phyloP scores from a whole-genome alignment of 2,888 invertebrate genomes.

The Ormyrus pomaceus region DNA sequence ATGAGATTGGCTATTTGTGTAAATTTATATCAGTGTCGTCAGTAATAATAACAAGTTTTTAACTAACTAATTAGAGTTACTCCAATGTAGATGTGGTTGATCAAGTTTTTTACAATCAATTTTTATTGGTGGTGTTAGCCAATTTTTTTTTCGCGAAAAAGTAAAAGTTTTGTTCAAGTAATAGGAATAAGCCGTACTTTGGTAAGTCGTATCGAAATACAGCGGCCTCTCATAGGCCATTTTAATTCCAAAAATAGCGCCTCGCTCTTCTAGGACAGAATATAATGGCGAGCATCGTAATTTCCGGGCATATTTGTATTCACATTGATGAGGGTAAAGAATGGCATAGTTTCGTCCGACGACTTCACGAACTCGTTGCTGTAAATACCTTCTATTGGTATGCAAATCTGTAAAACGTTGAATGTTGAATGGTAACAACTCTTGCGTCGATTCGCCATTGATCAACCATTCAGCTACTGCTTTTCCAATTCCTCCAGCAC shows the following conservation, averaged over 20 bases:
- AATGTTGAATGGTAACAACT: slow-evolving; percentile 81
- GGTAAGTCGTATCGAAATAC: slow-evolving; percentile 80
- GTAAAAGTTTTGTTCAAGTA: too few relatives aligned
- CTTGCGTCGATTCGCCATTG: slow-evolving; percentile 80
- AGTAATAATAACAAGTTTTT: too few relatives aligned
- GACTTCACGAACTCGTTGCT: slow-evolving; percentile 81
- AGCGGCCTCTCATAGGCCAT: slow-evolving; percentile 85
- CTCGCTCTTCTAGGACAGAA: slow-evolving; percentile 80
- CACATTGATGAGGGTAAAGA: slow-evolving; percentile 79
- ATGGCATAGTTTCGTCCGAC: slow-evolving; percentile 81
- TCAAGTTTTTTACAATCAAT: too few relatives aligned
- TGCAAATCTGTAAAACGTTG: slow-evolving; percentile 82
- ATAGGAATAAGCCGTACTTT: slow-evolving; percentile 70
- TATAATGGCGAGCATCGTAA: slow-evolving; percentile 83
- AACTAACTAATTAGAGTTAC: too few relatives aligned
- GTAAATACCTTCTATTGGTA: slow-evolving; percentile 80
- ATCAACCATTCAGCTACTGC: slow-evolving; percentile 84
- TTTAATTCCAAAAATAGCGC: slow-evolving; percentile 83
- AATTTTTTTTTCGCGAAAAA: too few relatives aligned
- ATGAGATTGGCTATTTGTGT: too few relatives aligned
- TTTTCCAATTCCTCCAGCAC: slow-evolving; percentile 84
- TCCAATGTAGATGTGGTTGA: too few relatives aligned
- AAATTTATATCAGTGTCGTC: too few relatives aligned
- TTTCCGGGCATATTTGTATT: slow-evolving; percentile 80
- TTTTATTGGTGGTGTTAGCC: too few relatives aligned